These are phyloP conservation scores for Solea senegalensis DNA, from an alignment of 2,113 vertebrate species.

Conservation along the genomic window DNA sequence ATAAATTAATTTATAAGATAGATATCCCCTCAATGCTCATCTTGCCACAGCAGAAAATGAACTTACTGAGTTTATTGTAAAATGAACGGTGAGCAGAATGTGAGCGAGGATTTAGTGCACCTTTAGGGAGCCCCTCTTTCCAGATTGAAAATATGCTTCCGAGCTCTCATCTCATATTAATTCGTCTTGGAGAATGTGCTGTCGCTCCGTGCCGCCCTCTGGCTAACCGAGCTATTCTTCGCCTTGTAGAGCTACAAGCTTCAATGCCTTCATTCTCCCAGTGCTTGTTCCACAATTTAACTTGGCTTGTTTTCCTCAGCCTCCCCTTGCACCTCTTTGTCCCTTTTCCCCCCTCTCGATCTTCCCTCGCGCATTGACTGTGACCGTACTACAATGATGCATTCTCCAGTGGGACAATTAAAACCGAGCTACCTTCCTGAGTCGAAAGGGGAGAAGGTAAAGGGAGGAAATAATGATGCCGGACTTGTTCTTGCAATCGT, in stretches of 20 bases:
- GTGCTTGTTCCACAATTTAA: slow-evolving; percentile 50
- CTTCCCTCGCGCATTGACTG: slow-evolving; percentile 33
- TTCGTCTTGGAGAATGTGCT: slow-evolving; percentile 65
- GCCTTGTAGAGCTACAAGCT: slow-evolving; percentile 33
- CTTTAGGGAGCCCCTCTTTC: slow-evolving; percentile 65
- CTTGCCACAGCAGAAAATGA: slow-evolving; percentile 56
- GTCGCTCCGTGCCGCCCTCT: slow-evolving; percentile 54
- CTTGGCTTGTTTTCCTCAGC: slow-evolving; percentile 54
- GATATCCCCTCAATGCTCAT: slow-evolving; percentile 47
- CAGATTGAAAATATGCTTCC: slow-evolving; percentile 58
- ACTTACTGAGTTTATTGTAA: slow-evolving; percentile 66
- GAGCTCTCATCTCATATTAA: slow-evolving; percentile 72
- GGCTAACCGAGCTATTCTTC: slow-evolving; percentile 50
- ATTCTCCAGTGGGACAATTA: slow-evolving; percentile 79
- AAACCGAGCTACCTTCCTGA: slow-evolving; percentile 56
- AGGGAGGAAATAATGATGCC: slow-evolving; percentile 67
- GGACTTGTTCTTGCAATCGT: slow-evolving; percentile 50
- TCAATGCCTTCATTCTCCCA: slow-evolving; percentile 23
- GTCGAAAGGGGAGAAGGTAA: slow-evolving; percentile 2
- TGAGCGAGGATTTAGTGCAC: slow-evolving; percentile 65
- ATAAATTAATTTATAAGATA: slow-evolving; percentile 65
- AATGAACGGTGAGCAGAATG: slow-evolving; percentile 54
- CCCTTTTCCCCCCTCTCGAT: slow-evolving; percentile 14
- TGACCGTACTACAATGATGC: slow-evolving; percentile 67
- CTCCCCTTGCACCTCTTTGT: slow-evolving; percentile 15